Percentiles rank a stretch among this genome's conserved stretches.
phyloP scores from a whole-genome alignment of 2,113 vertebrate species.

The Phodopus roborovskii region DNA sequence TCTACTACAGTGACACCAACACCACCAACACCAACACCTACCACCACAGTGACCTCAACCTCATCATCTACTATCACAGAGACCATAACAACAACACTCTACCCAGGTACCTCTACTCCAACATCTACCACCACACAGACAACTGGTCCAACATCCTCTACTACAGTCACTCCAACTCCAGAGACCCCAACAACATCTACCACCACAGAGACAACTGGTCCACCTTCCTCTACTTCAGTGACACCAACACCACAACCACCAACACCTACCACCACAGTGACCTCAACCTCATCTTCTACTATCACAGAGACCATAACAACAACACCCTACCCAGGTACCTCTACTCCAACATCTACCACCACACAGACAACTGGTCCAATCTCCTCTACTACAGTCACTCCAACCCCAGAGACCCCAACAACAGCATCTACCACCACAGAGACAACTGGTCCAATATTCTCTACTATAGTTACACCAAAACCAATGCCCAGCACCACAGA shows the following conservation, averaged over 20 bases:
- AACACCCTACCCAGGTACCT: rapidly evolving
- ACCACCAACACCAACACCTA: too few species aligned
- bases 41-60: neutral
- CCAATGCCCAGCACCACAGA: neutral
- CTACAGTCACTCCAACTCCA: rapidly evolving
- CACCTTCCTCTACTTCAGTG: too few species aligned
- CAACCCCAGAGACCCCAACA: neutral
- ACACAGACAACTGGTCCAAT: too few species aligned
- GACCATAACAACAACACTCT: rapidly evolving
- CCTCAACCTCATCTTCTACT: neutral
- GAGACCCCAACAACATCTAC: too few species aligned
- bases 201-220: too few species aligned
- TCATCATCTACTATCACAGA: neutral
- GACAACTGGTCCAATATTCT: rapidly evolving
- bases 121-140: neutral
- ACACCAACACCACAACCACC: too few species aligned
- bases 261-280: neutral
- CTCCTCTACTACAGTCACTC: too few species aligned
- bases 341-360: neutral
- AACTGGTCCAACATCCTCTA: rapidly evolving
- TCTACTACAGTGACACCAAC: too few species aligned
- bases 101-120: rapidly evolving
- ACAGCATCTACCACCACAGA: rapidly evolving
- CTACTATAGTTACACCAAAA: neutral
- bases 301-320: neutral